These are phyloP conservation scores for Scomber japonicus DNA, from an alignment of 2,113 vertebrate genomes.

Conservation along the genomic window DNA sequence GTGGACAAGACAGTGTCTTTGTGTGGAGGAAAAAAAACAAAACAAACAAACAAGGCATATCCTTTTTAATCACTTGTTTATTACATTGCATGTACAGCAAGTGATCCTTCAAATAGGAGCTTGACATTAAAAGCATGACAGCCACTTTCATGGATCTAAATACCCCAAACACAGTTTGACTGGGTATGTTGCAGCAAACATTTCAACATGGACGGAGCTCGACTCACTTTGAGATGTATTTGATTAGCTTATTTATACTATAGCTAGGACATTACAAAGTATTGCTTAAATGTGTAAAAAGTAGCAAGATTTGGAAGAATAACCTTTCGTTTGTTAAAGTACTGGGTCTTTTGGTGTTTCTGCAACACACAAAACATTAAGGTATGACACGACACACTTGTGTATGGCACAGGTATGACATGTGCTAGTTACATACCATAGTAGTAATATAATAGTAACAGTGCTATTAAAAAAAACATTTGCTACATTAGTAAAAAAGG, in stretches of 20 bases:
- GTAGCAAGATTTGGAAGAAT: background rate
- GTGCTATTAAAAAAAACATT: conserved; percentile 39
- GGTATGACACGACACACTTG: conserved; percentile 22
- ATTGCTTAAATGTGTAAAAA: conserved; percentile 18
- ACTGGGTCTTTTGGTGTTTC: conserved; percentile 16
- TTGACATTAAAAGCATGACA: conserved; percentile 3
- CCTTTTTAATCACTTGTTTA: conserved; percentile 76
- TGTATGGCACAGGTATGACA: no score
- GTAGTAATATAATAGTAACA: conserved; percentile 5
- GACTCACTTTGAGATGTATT: background rate
- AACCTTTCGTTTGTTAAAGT: background rate
- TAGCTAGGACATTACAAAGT: background rate
- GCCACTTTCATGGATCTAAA: conserved; percentile 5
- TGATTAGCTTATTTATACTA: conserved; percentile 35
- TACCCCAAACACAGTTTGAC: conserved; percentile 9
- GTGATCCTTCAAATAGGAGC: conserved; percentile 22
- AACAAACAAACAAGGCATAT: conserved; percentile 2
- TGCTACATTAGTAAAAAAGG: conserved; percentile 13
- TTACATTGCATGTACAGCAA: conserved; percentile 70
- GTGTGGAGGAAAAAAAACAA: background rate
- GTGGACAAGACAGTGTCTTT: background rate
- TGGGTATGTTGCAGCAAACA: conserved; percentile 17
- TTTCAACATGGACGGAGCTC: conserved; percentile 26
- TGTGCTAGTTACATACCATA: conserved; percentile 35
- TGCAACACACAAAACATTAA: conserved; percentile 18